phyloP scores from a whole-genome alignment of 2,888 invertebrate genomes.

The Orthonychiurus folsomi region DNA sequence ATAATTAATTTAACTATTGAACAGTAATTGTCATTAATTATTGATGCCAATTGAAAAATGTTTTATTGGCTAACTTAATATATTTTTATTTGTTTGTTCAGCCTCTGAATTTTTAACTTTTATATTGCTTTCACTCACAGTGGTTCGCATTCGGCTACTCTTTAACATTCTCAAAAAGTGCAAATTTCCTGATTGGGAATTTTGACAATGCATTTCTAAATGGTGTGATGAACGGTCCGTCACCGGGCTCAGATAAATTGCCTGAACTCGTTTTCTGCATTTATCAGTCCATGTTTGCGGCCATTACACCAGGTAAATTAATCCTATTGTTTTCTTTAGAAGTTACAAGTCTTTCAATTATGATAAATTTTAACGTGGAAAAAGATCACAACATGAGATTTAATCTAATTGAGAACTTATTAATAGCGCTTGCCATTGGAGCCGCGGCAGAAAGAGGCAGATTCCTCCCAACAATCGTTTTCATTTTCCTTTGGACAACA shows the following conservation, averaged over 20 bases:
- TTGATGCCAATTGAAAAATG: no score
- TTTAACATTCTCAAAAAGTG: constrained; percentile 24
- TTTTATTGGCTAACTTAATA: no score
- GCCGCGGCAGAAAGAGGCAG: constrained; percentile 33
- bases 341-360: not conserved
- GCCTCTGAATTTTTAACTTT: not conserved
- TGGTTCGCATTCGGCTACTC: constrained; percentile 36
- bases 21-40: no score
- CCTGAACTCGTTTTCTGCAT: constrained; percentile 34
- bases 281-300: constrained; percentile 35
- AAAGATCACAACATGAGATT: no score
- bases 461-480: constrained; percentile 21
- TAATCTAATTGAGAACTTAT: no score
- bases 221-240: constrained; percentile 13
- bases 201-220: constrained; percentile 24
- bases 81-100: no score
- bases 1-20: no score
- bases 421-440: constrained; percentile 27
- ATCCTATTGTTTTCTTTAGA: no score
- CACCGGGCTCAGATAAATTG: constrained; percentile 12
- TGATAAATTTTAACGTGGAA: constrained; percentile 1
- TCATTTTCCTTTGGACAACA: constrained; percentile 25
- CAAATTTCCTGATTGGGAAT: constrained; percentile 27
- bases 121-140: constrained; percentile 16
- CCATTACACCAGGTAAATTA: constrained; percentile 35